phyloP scores from a whole-genome alignment of 2,113 vertebrate genomes.

The Halichoeres trimaculatus region DNA sequence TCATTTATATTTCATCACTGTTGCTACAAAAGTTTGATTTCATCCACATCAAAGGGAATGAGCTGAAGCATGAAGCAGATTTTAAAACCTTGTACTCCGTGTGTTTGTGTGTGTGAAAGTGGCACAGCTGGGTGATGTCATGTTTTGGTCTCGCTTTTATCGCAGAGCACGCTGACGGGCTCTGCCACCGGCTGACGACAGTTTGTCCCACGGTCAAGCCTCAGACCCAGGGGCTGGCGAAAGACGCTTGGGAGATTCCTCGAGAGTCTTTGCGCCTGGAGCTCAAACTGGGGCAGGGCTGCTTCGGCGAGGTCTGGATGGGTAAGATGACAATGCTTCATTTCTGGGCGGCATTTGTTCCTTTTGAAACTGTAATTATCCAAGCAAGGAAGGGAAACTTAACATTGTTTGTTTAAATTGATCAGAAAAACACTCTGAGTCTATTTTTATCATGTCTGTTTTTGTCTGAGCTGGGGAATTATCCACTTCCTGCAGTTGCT shows the following conservation, averaged over 20 bases:
- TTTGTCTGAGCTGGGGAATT: conserved; percentile 33
- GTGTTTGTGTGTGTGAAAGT: conserved; percentile 10
- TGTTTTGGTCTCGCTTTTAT: conserved; percentile 20
- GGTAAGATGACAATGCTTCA: conserved; percentile 83
- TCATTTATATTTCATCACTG: conserved; percentile 62
- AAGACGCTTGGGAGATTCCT: conserved; percentile 99
- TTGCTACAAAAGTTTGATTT: conserved; percentile 37
- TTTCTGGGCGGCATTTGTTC: background rate
- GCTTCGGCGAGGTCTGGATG: conserved; percentile 99
- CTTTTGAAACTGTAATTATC: background rate
- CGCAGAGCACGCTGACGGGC: conserved; percentile 94
- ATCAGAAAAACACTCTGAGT: conserved; percentile 2
- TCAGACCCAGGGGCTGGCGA: conserved; percentile 97
- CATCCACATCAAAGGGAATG: conserved; percentile 43
- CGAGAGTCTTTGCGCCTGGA: conserved; percentile 95
- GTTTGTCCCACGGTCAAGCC: conserved; percentile 99
- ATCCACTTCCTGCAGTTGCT: conserved; percentile 66
- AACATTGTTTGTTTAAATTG: background rate
- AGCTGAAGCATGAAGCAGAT: conserved; percentile 38
- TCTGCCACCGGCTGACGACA: conserved; percentile 95
- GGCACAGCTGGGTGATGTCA: conserved; percentile 12
- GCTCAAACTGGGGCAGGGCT: conserved; percentile 97
- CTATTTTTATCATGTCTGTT: conserved; percentile 50
- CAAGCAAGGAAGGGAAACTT: conserved; percentile 9
- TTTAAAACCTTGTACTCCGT: conserved; percentile 16